Evolutionary conservation across 2,888 invertebrate genomes (phyloP), one percentile per base, ranked within the genome.

Genomic region (Hirtodrosophila confusa): DNA sequence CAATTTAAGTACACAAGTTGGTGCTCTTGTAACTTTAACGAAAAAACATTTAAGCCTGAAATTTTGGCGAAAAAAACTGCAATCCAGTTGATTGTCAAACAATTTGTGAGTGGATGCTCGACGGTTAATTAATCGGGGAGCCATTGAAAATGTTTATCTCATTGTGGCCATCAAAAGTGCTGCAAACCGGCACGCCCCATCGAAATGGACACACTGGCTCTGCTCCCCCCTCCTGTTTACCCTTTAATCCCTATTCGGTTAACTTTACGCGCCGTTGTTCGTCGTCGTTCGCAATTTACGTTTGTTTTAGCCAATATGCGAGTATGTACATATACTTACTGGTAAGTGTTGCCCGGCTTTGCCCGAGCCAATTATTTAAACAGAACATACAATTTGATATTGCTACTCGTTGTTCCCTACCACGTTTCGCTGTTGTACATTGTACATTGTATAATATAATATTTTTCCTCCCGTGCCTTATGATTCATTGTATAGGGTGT

Each of bases 91-190:
- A 66, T 77, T 77, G 77, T 72, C 77, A 72, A 66, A 61, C 67
- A 72, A 68, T 75, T 75, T 75, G 57, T 51, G 58, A 72, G 72
- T 63, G 75, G 64, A 63, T 56, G 50, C 66, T 37, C 65, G 64
- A 69, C 75, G 62, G 79, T 82, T 86, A 78, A 86, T 86, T 83
- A 86, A 79, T 70, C 83, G 84, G 45, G 37, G 17, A 33, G 61
- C 73, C 44, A 58, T 66, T 61, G 57, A 57, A 77, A 71, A 58
- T 62, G 58, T 68, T 74, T 74, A 61, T 55, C 44, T 48, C 61
- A 62, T 61, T 72, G 67, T 54, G 78, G 64, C 56, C 44, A 69
- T 60, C 63, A 54, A 47, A 35, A 57, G 40, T 51, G 40, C 31
- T 11, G 27, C 11, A 33, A 62, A 48, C 37, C 36, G 40, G 27